Base-by-base conservation (phyloP, 2,797 vertebrate genomes). In the Crypturellus tataupa region DNA sequence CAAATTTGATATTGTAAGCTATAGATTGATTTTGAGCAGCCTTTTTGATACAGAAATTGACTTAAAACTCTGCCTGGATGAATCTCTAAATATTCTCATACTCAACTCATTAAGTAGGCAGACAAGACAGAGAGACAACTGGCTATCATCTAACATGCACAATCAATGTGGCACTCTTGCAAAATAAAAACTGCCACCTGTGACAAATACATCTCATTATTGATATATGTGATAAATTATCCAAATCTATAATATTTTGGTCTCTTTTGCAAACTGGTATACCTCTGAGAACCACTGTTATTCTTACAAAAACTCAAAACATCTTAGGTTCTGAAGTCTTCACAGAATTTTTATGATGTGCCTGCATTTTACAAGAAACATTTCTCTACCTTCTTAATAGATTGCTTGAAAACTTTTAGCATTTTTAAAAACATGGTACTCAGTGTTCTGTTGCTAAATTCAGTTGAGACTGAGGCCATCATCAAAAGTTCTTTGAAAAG, bases 221-320 rank as follows among this genome's bases (percentile, higher is more conserved):
- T 83, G 53, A 80, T 16, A 4, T 25, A 64, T 8, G 33, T 0
- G 47, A 93, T 19, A 86, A 92, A 89, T 70, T 53, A 39, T 37
- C 5, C 3, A 29, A 4, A 47, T 79, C 13, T 3, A 47, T 84
- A 59, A 70, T 39, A 62, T 56, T 80, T 80, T 73, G 2, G 2
- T 79, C 9, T 6, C 1, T 16, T 71, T 82, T 89, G 29, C 18
- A 72, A 86, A 92, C 24, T 35, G 5, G 39, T 58, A 46, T 42
- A 40, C 25, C 40, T 90, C 47, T 88, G 25, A 67, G 46, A 82
- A 88, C 42, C 33, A 83, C 63, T 5, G 46, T 42, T 68, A 27
- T 33, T 47, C 25, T 8, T 0, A 46, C 39, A 70, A 33, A 24
- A 1, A 19, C 4, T 16, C 29, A 55, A 55, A 3, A 2, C 12